A percentile compares a stretch with the other conserved stretches of the same genome.
Conservation (phyloP, 1,140 invertebrate species). For the Pomphorhynchus laevis region DNA sequence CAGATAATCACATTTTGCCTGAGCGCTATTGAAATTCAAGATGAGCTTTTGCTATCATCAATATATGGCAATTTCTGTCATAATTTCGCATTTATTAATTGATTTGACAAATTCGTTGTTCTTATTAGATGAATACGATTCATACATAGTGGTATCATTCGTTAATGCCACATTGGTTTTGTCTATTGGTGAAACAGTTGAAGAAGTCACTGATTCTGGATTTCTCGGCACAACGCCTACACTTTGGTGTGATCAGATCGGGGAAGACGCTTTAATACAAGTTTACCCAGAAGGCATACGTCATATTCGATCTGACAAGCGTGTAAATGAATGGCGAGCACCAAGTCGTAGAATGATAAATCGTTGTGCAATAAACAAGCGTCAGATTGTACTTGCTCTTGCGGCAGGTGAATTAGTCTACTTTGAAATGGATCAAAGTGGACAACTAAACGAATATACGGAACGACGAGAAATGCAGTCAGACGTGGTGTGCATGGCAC, state of each 20-base stretch:
- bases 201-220: slow-evolving; percentile 96
- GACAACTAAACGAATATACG: slow-evolving; percentile 83
- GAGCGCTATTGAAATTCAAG: too few relatives aligned
- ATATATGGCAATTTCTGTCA: too few relatives aligned
- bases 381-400: slow-evolving; percentile 85
- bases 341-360: slow-evolving; percentile 81
- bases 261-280: slow-evolving; percentile 83
- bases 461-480: slow-evolving; percentile 74
- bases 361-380: slow-evolving; percentile 83
- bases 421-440: slow-evolving; percentile 95
- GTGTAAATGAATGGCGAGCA: slow-evolving; percentile 94
- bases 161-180: slow-evolving; percentile 92
- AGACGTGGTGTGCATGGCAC: slow-evolving; percentile 86
- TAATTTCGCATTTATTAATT: background rate
- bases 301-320: slow-evolving; percentile 74
- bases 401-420: slow-evolving; percentile 88
- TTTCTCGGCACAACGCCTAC: slow-evolving; percentile 92
- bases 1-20: too few relatives aligned
- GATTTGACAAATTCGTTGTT: slow-evolving; percentile 1
- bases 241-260: slow-evolving; percentile 65
- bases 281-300: slow-evolving; percentile 91
- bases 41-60: too few relatives aligned
- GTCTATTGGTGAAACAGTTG: slow-evolving; percentile 94
- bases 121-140: slow-evolving; percentile 72
- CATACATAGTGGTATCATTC: slow-evolving; percentile 99